Evolutionary conservation across 1,140 invertebrate genomes (phyloP).

Genomic region (Lethrus apterus): DNA sequence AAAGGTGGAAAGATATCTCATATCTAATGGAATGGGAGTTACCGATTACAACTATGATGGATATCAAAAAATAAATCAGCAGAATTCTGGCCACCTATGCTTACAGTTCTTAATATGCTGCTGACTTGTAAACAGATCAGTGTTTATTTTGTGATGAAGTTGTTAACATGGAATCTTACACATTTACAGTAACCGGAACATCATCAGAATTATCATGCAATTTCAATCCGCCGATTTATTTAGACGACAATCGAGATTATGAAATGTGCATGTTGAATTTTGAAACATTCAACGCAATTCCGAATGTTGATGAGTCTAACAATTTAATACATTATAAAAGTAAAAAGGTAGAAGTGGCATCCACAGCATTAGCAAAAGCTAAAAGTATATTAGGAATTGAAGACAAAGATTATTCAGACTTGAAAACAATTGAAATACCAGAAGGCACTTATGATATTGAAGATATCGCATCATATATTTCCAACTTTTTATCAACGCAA

Average conservation of each 20-base stretch:
- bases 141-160: too few relatives aligned
- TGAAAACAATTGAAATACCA: too few relatives aligned
- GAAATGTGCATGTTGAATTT: constrained; percentile 12
- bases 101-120: constrained; percentile 16
- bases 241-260: constrained; percentile 4
- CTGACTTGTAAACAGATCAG: too few relatives aligned
- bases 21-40: constrained; percentile 3
- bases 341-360: not conserved
- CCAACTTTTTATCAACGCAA: too few relatives aligned
- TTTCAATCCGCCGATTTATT: constrained; percentile 9
- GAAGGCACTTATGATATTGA: too few relatives aligned
- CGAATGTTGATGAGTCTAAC: constrained; percentile 6
- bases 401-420: too few relatives aligned
- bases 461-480: too few relatives aligned
- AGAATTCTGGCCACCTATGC: constrained; percentile 18
- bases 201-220: constrained; percentile 4
- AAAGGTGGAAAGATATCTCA: constrained; percentile 29
- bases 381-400: too few relatives aligned
- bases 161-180: constrained; percentile 9
- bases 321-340: not conserved
- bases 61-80: constrained; percentile 8
- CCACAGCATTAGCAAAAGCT: too few relatives aligned
- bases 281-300: constrained; percentile 15
- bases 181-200: constrained; percentile 12
- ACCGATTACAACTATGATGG: constrained; percentile 15